Percentiles rank a stretch among this genome's conserved stretches.
Conservation (phyloP, 2,797 vertebrate species). For the Eospalax fontanierii region DNA sequence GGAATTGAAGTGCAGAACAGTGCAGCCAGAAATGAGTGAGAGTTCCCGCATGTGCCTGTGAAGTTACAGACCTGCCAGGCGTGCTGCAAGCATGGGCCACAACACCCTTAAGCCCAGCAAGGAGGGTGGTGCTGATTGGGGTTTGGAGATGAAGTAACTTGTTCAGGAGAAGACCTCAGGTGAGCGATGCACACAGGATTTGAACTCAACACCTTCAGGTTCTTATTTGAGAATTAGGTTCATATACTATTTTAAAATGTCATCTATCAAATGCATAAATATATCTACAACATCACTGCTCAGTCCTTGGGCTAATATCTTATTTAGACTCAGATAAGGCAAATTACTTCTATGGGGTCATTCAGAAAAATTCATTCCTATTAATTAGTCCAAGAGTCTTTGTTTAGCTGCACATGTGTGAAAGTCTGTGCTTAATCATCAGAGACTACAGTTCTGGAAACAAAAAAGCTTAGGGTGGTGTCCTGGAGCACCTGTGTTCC, state of each 20-base stretch:
- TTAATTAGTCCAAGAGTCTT: not conserved
- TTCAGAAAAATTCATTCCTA: constrained; percentile 3
- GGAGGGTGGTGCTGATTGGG: not conserved
- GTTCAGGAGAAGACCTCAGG: not conserved
- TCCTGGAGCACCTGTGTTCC: not conserved
- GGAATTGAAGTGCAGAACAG: not conserved
- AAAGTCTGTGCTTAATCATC: not conserved
- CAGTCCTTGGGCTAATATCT: not conserved
- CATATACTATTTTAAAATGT: not conserved
- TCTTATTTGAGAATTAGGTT: constrained; percentile 1
- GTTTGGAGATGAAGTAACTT: not conserved
- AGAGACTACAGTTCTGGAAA: not conserved
- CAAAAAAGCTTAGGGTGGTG: not conserved
- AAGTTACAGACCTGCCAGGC: not conserved
- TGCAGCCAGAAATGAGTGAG: not conserved
- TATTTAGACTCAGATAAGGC: not conserved
- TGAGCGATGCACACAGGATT: not conserved
- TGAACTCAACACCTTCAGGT: constrained; percentile 3
- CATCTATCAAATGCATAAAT: not conserved
- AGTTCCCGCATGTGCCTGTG: not conserved
- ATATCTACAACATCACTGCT: not conserved
- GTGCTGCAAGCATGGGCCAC: not conserved
- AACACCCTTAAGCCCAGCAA: not conserved
- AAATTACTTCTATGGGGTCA: not conserved
- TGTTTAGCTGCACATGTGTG: not conserved